These are phyloP conservation scores for Botia almorhae DNA, from an alignment of 2,797 vertebrate species.

Conservation along the genomic window DNA sequence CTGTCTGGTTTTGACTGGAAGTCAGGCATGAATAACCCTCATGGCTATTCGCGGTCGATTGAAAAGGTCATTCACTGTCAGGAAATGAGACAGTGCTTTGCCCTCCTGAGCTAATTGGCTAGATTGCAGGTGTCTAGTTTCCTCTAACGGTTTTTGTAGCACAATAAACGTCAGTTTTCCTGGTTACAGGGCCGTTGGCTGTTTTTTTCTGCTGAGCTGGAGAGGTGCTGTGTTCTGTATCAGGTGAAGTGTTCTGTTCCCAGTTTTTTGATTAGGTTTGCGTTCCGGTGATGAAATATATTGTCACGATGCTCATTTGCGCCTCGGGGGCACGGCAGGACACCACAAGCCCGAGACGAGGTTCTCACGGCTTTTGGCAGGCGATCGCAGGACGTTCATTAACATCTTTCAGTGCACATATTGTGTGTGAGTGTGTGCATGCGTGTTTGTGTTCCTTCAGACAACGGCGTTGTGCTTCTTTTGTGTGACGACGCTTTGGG, in stretches of 20 bases:
- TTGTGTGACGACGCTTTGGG: too few species aligned
- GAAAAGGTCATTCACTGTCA: conserved; percentile 63
- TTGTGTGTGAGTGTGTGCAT: conserved; percentile 57
- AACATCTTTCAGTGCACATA: conserved; percentile 79
- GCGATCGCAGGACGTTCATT: conserved; percentile 80
- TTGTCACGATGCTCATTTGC: conserved; percentile 79
- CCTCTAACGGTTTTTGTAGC: conserved; percentile 66
- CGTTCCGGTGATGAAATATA: conserved; percentile 82
- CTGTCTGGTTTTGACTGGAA: conserved; percentile 49
- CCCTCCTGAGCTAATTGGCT: conserved; percentile 65
- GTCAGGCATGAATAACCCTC: conserved; percentile 50
- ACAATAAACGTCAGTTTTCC: conserved; percentile 62
- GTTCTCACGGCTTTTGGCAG: conserved; percentile 84
- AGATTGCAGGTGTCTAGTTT: conserved; percentile 69
- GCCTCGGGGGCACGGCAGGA: conserved; percentile 71
- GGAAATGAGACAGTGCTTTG: conserved; percentile 71
- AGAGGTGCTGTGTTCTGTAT: conserved; percentile 68
- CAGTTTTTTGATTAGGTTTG: conserved; percentile 64
- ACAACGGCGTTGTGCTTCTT: conserved; percentile 82
- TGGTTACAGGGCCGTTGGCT: conserved; percentile 59
- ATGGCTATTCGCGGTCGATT: conserved; percentile 59
- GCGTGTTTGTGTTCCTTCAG: conserved; percentile 77
- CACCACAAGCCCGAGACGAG: conserved; percentile 78
- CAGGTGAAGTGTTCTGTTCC: conserved; percentile 39
- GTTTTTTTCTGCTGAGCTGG: conserved; percentile 64